Evolutionary conservation across 2,113 vertebrate species (phyloP), one percentile per base, ranked within the genome.

Genomic region (Guaruba guarouba): DNA sequence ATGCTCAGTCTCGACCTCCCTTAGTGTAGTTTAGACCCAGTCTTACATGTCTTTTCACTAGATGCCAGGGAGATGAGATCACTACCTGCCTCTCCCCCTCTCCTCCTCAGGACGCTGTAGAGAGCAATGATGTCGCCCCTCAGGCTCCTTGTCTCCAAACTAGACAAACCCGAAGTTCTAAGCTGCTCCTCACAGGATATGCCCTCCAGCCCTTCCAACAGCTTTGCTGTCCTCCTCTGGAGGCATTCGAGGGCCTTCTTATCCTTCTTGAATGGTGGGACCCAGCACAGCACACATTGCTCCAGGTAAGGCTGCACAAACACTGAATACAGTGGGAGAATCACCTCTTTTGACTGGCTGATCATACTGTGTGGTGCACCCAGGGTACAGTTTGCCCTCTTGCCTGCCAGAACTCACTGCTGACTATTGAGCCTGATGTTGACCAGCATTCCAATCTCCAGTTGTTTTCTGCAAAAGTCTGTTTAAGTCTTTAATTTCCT

Each of bases 331-430:
- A 68, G 63, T 0, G 2, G 17, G 11, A 31, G 3, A 52, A 23
- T 69, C 31, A 10, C 25, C 10, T 66, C 61, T 49, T 19, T 11
- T 29, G 12, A 29, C 37, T 0, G 0, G 1, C 17, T 29, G 8
- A 5, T 68, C 28, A 10, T 11, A 13, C 27, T 11, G 2, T 25
- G 17, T 8, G 1, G 27, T 14, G 28, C 7, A 64, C 28, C 7
- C 0, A 1, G 13, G 48, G 25, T 15, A 7, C 0, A 0, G 0
- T 37, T 29, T 71, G 29, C 4, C 17, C 27, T 54, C 54, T 1
- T 2, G 48, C 8, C 13, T 94, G 16, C 28, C 44, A 51, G 22
- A 35, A 4, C 24, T 22, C 9, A 1, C 5, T 9, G 20, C 0
- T 3, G 61, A 18, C 20, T 63, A 8, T 5, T 35, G 10, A 61